These are phyloP conservation scores for Conchocele bisecta DNA, from an alignment of 2,888 invertebrate genomes.

Conservation along the genomic window DNA sequence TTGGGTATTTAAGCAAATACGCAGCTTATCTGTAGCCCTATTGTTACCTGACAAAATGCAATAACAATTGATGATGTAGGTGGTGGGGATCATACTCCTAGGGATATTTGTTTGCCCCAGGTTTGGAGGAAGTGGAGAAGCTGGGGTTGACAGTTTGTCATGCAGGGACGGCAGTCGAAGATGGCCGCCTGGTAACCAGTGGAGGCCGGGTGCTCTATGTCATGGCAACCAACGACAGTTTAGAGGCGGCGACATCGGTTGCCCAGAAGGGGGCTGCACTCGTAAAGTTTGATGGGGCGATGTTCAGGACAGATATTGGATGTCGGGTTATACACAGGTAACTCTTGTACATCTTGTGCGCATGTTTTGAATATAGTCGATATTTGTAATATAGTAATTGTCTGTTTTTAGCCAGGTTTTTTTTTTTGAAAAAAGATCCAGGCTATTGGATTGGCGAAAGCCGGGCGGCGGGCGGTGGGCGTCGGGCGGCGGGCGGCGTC, in stretches of 20 bases:
- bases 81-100: not conserved
- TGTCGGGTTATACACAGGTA: constrained; percentile 93
- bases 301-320: constrained; percentile 95
- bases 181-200: constrained; percentile 89
- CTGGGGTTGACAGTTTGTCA: constrained; percentile 88
- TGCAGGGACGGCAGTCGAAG: constrained; percentile 88
- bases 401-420: too few species aligned
- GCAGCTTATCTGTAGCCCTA: too few species aligned
- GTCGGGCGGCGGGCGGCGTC: too few species aligned
- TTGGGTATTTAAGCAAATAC: too few species aligned
- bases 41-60: too few species aligned
- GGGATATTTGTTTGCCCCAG: constrained; percentile 45
- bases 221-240: constrained; percentile 88
- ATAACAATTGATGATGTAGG: too few species aligned
- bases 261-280: constrained; percentile 89
- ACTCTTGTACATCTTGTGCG: too few species aligned
- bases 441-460: too few species aligned
- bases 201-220: constrained; percentile 93
- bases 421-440: too few species aligned
- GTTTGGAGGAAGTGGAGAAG: constrained; percentile 70
- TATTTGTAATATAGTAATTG: too few species aligned
- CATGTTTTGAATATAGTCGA: too few species aligned
- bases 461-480: too few species aligned
- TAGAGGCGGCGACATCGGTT: constrained; percentile 89
- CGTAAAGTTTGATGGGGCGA: constrained; percentile 93